Evolutionary conservation across 2,888 invertebrate species (phyloP).

Genomic region (Drosophila antonietae): DNA sequence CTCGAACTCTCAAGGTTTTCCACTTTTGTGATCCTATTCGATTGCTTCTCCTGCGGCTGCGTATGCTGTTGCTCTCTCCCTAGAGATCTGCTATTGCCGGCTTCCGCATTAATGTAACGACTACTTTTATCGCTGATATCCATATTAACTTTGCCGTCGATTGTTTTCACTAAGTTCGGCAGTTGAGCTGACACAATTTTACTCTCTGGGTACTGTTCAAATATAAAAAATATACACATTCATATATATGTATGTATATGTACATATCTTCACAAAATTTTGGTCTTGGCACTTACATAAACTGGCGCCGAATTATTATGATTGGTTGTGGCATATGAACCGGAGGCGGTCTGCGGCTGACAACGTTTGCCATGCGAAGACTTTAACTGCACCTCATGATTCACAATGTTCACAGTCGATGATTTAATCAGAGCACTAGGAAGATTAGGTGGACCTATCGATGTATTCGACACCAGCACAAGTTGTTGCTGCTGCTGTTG

Average conservation of each 20-base stretch:
- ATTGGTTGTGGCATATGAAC: constrained; percentile 48
- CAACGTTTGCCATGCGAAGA: constrained; percentile 48
- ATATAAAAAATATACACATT: background rate
- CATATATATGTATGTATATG: background rate
- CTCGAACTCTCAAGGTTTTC: constrained; percentile 11
- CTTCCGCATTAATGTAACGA: constrained; percentile 20
- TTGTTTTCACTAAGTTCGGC: constrained; percentile 7
- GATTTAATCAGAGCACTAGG: constrained; percentile 66
- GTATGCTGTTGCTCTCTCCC: constrained; percentile 24
- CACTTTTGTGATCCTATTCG: constrained; percentile 11
- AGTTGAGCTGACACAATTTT: constrained; percentile 27
- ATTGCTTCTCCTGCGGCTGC: constrained; percentile 1
- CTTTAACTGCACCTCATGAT: constrained; percentile 37
- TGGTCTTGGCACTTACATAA: constrained; percentile 57
- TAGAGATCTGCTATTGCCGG: constrained; percentile 14
- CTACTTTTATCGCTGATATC: constrained; percentile 26
- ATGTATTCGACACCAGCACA: constrained; percentile 48
- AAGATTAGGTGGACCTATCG: constrained; percentile 50
- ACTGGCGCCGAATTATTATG: constrained; percentile 79
- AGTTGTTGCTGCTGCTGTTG: constrained; percentile 51
- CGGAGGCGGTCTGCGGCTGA: constrained; percentile 36
- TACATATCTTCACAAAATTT: constrained; percentile 1
- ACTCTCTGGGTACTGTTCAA: constrained; percentile 59
- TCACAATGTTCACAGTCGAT: constrained; percentile 51
- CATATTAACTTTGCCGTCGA: constrained; percentile 6